Evolutionary conservation across 2,797 vertebrate species (phyloP), one percentile per base, ranked within the genome.

Genomic region (Molossus alvarezi): DNA sequence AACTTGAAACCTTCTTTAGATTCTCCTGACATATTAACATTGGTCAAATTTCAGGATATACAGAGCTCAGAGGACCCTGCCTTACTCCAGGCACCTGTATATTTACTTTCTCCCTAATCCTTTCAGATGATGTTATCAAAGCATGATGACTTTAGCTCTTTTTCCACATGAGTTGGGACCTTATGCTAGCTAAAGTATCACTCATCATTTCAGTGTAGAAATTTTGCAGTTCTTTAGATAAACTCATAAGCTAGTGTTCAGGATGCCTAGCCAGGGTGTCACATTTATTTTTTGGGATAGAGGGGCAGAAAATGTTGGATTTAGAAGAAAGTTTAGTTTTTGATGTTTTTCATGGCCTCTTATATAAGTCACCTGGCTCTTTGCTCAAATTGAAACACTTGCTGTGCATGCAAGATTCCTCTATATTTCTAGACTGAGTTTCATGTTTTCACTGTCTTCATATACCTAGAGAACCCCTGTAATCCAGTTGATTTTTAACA

Each of bases 401-500:
- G 48, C 18, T 75, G 3, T 87, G 65, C 6, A 67, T 90, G 13
- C 14, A 72, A 55, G 15, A 65, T 81, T 72, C 10, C 5, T 13
- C 25, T n/a, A 13, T n/a, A 27, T 1, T 80, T 76, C 37, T 20
- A 57, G 21, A 27, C 18, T 53, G 72, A 79, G 4, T 75, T 91
- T 71, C 83, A 45, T 71, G 27, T 69, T 6, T 8, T 69, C 4
- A 14, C 12, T 83, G 9, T n/a, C 21, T 87, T 17, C 4, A 45
- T 89, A 7, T 84, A 53, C 8, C 6, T 88, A 29, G 5, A 9
- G 20, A 67, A 57, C 15, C 4, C 12, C 3, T 91, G 5, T 11
- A 90, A 90, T 91, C 21, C 1, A 76, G 0, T 8, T 95, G 23
- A 90, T 73, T 93, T 93, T 88, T 85, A 77, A 55, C 25, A 25